phyloP scores from a whole-genome alignment of 1,140 invertebrate species.

The Spodoptera litura region DNA sequence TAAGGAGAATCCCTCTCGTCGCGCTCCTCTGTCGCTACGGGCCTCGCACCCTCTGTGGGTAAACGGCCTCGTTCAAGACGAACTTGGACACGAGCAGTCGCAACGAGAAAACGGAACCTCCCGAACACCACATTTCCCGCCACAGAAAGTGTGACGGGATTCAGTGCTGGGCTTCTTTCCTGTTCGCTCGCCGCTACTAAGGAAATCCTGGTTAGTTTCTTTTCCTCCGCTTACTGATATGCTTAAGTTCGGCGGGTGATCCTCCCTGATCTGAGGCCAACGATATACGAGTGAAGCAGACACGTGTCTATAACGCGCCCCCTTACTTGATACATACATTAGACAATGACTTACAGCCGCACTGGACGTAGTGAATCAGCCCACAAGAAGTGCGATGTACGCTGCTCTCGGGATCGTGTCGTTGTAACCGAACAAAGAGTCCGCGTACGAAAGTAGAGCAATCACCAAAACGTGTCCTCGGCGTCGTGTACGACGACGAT shows the following conservation, averaged over 20 bases:
- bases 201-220: conserved; percentile 96
- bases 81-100: conserved; percentile 87
- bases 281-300: not conserved
- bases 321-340: conserved; percentile 56
- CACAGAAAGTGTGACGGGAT: conserved; percentile 78
- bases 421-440: conserved; percentile 12
- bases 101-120: conserved; percentile 82
- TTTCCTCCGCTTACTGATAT: conserved; percentile 97
- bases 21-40: conserved; percentile 86
- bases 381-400: not conserved
- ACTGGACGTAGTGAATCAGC: conserved; percentile 83
- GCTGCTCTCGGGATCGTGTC: not conserved
- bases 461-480: conserved; percentile 2
- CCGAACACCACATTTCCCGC: conserved; percentile 90
- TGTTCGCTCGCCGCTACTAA: conserved; percentile 95
- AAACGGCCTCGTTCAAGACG: conserved; percentile 89
- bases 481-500: not conserved
- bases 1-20: conserved; percentile 87
- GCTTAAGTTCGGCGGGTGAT: conserved; percentile 94
- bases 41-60: conserved; percentile 91
- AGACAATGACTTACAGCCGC: conserved; percentile 80
- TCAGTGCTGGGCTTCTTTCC: conserved; percentile 90
- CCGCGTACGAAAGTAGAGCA: not conserved
- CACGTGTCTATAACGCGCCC: conserved; percentile 75
- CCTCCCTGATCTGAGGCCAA: conserved; percentile 89